Base-by-base conservation (phyloP, 2,113 vertebrate species). In the Myxocyprinus asiaticus region DNA sequence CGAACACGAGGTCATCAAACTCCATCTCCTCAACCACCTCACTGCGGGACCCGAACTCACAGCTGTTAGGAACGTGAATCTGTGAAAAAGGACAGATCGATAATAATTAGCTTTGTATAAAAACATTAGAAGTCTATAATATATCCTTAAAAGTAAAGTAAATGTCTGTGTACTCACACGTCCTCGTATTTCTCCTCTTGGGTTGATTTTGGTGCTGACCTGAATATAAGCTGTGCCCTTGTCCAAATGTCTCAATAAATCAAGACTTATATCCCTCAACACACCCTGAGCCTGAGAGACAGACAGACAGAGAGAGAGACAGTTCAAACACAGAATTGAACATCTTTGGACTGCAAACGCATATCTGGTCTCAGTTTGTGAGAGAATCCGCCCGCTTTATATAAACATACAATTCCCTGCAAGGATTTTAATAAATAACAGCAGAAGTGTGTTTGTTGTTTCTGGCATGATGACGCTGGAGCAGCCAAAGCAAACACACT, bases 191-290 rank as follows among this genome's bases (percentile, higher is more conserved):
- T 99, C 98, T 81, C 98, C 97, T 0, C 92, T 85, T 0, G 97
- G 96, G 77, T 95, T 97, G 3, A 94, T 90, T 88, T 99, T 99
- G 87, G 97, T 99, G 93, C 93, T 94, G 91, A 99, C 95, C 91
- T 98, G 94, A 83, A 99, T 90, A 83, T 96, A 98, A 7, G 96
- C 96, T 0, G 93, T 96, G 80, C 96, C 98, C 78, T 91, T 91
- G 0, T 94, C 92, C 87, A 99, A 88, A 75, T 98, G 95, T 56
- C 82, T 91, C 78, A 98, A 91, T 59, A 99, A 87, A 70, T 96
- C 95, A 0, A 88, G 72, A 0, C 96, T 95, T 78, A 98, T 89
- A 86, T 99, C 97, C 81, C 96, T 97, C 79, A 98, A 88, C 65
- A 96, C 94, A 0, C 98, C 97, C 82, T 97, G 96, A 68, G 96